Evolutionary conservation across 2,113 vertebrate genomes (phyloP), one percentile per base, ranked within the genome.

Genomic region (Leptocoma aspasia): DNA sequence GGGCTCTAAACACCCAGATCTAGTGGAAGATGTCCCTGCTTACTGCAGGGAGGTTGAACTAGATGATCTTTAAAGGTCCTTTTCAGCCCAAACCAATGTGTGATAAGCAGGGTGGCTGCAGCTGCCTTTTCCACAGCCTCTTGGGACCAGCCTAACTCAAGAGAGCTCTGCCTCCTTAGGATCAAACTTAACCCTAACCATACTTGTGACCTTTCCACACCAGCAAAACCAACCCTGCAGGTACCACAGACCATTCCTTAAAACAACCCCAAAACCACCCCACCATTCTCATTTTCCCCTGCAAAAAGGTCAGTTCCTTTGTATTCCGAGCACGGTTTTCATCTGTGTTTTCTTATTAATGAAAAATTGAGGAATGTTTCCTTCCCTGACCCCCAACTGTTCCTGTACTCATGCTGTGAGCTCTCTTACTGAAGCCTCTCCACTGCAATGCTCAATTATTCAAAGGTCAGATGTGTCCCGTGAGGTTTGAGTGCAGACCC

Each of bases 401-500:
- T 93, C 56, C 47, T 90, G 42, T 61, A 10, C 64, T 86, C 72
- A 6, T 1, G 1, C 92, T 77, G 79, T 2, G 22, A 84, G 82
- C 82, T 95, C 63, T 3, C 26, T 86, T 84, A 10, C 59, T 80
- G 77, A 89, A 73, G 86, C 76, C 61, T 90, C 72, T 82, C 76
- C 63, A 7, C 87, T 60, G 85, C 84, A 92, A 5, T 56, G 66
- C 84, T 96, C 93, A 82, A 82, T 96, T 96, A 89, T 76, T 89
- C 86, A 95, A 92, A 96, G 95, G 92, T 95, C 95, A 92, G 68
- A 78, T 80, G 72, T 9, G 3, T 93, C 96, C 82, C n/a, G 3
- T 57, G 90, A 78, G 90, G 56, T 86, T 61, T 90, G 88, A 64
- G 56, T 69, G 92, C 49, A 84, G 79, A 83, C 76, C 72, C 80